These are phyloP conservation scores for Peromyscus leucopus DNA, from an alignment of 2,113 vertebrate species.

Conservation along the genomic window DNA sequence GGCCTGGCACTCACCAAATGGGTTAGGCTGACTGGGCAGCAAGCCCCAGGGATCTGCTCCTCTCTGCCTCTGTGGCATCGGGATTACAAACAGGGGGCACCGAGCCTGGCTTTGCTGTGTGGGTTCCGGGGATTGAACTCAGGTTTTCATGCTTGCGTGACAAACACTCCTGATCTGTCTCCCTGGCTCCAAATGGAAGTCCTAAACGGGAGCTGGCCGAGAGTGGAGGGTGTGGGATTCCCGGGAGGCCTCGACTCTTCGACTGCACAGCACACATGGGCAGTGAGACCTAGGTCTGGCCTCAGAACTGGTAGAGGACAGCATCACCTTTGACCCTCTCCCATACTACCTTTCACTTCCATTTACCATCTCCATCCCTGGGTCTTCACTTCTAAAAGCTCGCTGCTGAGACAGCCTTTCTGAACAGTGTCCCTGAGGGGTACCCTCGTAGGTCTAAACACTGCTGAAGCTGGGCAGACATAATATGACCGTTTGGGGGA, in stretches of 20 bases:
- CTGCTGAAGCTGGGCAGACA: not conserved
- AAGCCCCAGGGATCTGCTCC: not conserved
- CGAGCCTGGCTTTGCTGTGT: not conserved
- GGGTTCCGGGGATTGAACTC: not conserved
- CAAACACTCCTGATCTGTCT: not conserved
- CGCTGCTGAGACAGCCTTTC: rapidly evolving
- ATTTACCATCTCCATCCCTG: not conserved
- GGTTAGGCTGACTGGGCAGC: not conserved
- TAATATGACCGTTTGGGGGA: not conserved
- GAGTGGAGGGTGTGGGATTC: not conserved
- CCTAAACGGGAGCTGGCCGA: not conserved
- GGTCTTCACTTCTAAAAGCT: not conserved
- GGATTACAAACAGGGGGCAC: not conserved
- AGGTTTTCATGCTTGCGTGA: not conserved
- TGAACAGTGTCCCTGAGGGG: rapidly evolving
- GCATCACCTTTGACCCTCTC: not conserved
- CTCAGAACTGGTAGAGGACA: not conserved
- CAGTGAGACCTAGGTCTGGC: not conserved
- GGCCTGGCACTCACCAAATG: too few species aligned
- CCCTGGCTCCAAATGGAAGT: not conserved
- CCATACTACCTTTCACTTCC: not conserved
- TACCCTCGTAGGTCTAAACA: not conserved
- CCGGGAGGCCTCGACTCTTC: not conserved
- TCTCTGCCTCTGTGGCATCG: not conserved
- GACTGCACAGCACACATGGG: rapidly evolving